Evolutionary conservation across 2,888 invertebrate species (phyloP).

Genomic region (Caenorhabditis wallacei): DNA sequence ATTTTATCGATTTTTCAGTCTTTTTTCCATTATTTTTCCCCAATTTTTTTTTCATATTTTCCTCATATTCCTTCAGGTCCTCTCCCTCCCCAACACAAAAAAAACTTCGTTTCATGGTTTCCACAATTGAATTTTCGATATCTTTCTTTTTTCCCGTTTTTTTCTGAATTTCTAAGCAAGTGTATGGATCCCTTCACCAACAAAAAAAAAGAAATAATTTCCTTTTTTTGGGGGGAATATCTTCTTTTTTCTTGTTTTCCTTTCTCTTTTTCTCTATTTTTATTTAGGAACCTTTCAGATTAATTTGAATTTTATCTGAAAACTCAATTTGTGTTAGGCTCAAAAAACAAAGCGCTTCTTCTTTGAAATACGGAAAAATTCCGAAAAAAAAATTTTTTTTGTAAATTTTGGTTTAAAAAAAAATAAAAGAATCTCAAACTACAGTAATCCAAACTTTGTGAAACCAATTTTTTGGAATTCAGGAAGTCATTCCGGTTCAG

Average conservation of each 20-base stretch:
- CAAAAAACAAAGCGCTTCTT: no score
- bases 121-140: slow-evolving; percentile 52
- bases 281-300: not conserved
- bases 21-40: no score
- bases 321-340: not conserved
- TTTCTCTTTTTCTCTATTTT: not conserved
- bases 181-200: not conserved
- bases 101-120: slow-evolving; percentile 15
- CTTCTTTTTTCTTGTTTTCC: slow-evolving; percentile 6
- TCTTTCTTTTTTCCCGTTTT: not conserved
- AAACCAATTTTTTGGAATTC: no score
- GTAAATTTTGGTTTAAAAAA: no score
- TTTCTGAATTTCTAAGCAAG: slow-evolving; percentile 17
- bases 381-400: no score
- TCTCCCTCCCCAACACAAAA: no score
- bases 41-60: no score
- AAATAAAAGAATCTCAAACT: no score
- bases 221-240: not conserved
- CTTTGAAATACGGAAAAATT: not conserved
- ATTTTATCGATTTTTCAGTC: no score
- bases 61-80: no score
- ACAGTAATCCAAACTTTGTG: not conserved
- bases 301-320: not conserved
- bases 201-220: no score
- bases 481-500: no score